Base-by-base conservation (phyloP, 2,888 invertebrate genomes). In the Agriopis aurantiaria region DNA sequence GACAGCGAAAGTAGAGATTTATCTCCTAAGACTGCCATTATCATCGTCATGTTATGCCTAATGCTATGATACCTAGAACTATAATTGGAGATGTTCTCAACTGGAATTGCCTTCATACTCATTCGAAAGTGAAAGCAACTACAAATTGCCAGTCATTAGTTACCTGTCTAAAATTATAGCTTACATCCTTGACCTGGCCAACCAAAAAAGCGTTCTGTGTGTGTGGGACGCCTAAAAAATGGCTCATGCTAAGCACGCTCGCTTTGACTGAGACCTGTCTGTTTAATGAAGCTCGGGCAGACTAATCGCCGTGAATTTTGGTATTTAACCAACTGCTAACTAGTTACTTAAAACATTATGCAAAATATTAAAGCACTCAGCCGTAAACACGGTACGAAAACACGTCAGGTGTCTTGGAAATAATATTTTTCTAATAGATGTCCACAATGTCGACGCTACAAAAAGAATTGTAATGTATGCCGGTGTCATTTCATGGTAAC, bases 101-200 rank as follows among this genome's bases (percentile, higher is more conserved):
- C 62, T 46, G 10, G 56, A 60, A 55, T 65, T 61, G 58, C 61
- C 65, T 65, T 57, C 56, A 17, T 49, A 56, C 56, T 46, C 55
- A 66, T 70, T 51, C 45, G 63, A 70, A 70, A 71, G 70, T 71
- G 70, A 71, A 71, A 71, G 70, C 58, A 11, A 45, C 12, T 73
- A 68, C 67, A 71, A 72, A 73, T 69, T 63, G 72, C 51, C 61
- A 65, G 68, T 75, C 66, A 69, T 71, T 66, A 65, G 59, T 73
- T 62, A 67, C 67, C 66, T 74, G 71, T 49, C 69, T 70, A 49
- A 69, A 59, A 63, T 63, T 63, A 66, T 62, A 59, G 62, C 65
- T 60, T 43, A 68, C 57, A 74, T 73, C 76, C 76, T 76, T 76
- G 73, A 76, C 75, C 75, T 75, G 73, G 66, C 53, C 65, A 40